These are phyloP conservation scores for Hemicentrotus pulcherrimus DNA, from an alignment of 35 echinoderm and acorn worm species.

Conservation along the genomic window DNA sequence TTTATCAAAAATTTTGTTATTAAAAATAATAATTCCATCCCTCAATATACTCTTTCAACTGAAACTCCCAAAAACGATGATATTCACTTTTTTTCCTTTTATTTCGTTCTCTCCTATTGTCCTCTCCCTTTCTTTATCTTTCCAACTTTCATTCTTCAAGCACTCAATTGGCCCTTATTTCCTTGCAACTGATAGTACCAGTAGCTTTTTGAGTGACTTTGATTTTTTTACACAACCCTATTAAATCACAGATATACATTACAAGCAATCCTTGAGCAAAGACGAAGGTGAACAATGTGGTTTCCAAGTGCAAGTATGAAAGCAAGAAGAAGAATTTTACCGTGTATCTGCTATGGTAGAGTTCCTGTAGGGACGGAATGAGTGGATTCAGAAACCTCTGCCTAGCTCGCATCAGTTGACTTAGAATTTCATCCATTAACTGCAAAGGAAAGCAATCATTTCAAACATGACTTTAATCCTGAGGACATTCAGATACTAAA, in stretches of 20 bases:
- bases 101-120: background rate
- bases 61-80: background rate
- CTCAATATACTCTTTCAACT: background rate
- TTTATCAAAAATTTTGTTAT: no score
- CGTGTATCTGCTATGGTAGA: constrained; percentile 71
- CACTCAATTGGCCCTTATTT: background rate
- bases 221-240: background rate
- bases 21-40: background rate
- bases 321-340: constrained; percentile 49
- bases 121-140: background rate
- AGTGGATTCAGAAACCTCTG: constrained; percentile 83
- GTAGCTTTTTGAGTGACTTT: background rate
- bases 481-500: no score
- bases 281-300: background rate
- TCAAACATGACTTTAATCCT: background rate
- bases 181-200: background rate
- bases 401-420: constrained; percentile 76
- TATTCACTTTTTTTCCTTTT: background rate
- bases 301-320: no score
- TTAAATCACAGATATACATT: background rate
- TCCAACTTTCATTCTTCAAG: background rate
- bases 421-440: constrained; percentile 82
- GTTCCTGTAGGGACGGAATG: constrained; percentile 74
- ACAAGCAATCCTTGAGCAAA: background rate
- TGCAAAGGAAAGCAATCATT: background rate